phyloP scores from a whole-genome alignment of 2,113 vertebrate species.

The Peucedramus taeniatus region DNA sequence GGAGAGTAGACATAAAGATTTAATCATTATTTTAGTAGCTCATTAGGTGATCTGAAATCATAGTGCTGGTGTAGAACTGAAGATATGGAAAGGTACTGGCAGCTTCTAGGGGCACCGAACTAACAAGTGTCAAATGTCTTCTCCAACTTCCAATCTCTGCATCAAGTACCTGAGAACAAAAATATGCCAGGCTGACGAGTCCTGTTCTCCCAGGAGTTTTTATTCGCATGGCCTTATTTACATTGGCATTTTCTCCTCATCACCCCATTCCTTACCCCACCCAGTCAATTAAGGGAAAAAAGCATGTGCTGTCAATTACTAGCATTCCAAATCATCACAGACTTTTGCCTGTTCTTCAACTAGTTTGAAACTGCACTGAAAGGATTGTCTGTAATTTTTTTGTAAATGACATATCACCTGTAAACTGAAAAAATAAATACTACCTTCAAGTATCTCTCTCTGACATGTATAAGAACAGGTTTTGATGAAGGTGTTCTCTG shows the following conservation, averaged over 20 bases:
- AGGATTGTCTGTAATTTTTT: constrained; percentile 76
- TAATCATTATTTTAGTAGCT: neutral
- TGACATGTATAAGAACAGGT: constrained; percentile 32
- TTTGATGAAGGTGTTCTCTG: neutral
- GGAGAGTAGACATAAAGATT: neutral
- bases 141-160: neutral
- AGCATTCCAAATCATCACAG: constrained; percentile 72
- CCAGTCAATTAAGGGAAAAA: constrained; percentile 48
- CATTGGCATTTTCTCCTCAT: constrained; percentile 51
- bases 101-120: neutral
- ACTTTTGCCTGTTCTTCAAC: constrained; percentile 73
- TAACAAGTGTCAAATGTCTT: neutral
- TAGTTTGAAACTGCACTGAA: constrained; percentile 79
- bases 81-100: neutral
- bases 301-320: constrained; percentile 74
- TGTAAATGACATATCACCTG: constrained; percentile 78
- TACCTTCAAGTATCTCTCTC: constrained; percentile 67
- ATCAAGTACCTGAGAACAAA: neutral
- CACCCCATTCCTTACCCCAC: neutral
- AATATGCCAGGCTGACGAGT: neutral
- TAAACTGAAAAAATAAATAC: constrained; percentile 82
- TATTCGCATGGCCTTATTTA: constrained; percentile 75
- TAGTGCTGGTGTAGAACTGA: neutral
- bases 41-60: neutral
- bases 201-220: constrained; percentile 55